Evolutionary conservation across 2,797 vertebrate genomes (phyloP), one percentile per base, ranked within the genome.

Genomic region (Morelia viridis): DNA sequence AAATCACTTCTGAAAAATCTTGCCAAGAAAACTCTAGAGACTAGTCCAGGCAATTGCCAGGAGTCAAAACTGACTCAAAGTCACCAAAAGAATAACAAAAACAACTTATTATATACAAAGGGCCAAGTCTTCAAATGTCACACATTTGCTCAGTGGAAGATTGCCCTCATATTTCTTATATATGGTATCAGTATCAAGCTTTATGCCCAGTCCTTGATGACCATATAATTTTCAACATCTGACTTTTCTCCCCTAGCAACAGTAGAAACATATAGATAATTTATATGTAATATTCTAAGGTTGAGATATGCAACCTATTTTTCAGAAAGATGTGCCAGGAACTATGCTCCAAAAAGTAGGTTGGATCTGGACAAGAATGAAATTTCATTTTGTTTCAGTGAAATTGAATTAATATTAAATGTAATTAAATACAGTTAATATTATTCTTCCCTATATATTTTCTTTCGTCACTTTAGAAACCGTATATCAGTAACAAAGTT

Each of bases 121-220:
- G 90, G 83, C 65, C 64, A 91, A 11, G 84, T 62, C 62, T 64
- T 91, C 53, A 28, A 71, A 71, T 12, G 53, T 71, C 53, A 91
- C 84, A 87, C 84, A 53, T 91, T 60, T 91, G 31, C 53, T 91
- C 64, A 60, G 53, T 91, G 31, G 62, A 65, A n/a, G 46, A 65
- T 85, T 90, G 53, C 50, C 50, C 31, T 91, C 62, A 68, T 86
- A 57, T 91, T 85, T 91, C 62, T 50, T 85, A 65, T 86, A 91
- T 22, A 19, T 22, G 35, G 46, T 86, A 53, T 56, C 57, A 91
- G 46, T 68, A 57, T 85, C 85, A 84, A 46, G 60, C 60, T n/a
- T 31, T 71, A 58, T 31, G 35, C 58, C 71, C 24, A 91, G 57
- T 17, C 4, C 50, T 60, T 71, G 64, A 87, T 91, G 90, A 60